A percentile compares a stretch with the other conserved stretches of the same genome.
These are phyloP conservation scores for Drosophila yakuba DNA, from an alignment of 1,140 invertebrate genomes.

Conservation along the genomic window DNA sequence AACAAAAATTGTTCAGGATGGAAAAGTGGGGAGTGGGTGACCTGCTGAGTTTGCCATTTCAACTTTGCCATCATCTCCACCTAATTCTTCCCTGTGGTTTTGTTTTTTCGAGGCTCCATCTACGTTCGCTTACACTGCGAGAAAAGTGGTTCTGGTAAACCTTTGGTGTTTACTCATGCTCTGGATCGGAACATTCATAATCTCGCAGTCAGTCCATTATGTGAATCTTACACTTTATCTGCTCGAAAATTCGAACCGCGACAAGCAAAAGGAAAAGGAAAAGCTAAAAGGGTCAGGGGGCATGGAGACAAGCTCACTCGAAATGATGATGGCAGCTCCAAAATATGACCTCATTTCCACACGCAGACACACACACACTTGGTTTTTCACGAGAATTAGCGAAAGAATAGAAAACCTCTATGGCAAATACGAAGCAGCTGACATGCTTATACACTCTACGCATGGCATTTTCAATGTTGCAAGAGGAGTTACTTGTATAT, in stretches of 20 bases:
- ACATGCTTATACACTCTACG: not conserved
- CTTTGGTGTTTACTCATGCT: too few relatives aligned
- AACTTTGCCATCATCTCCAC: slow-evolving; percentile 30
- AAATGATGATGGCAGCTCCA: slow-evolving; percentile 60
- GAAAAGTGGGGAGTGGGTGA: not conserved
- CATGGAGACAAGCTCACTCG: slow-evolving; percentile 10
- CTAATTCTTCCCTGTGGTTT: slow-evolving; percentile 30
- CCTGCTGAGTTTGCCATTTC: slow-evolving; percentile 30
- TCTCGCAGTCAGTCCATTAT: not conserved
- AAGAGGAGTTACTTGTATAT: not conserved
- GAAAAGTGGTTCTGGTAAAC: not conserved
- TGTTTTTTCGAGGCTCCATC: slow-evolving; percentile 12
- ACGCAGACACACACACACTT: slow-evolving; percentile 28
- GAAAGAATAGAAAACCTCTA: slow-evolving; percentile 3
- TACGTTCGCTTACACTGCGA: not conserved
- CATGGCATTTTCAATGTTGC: not conserved
- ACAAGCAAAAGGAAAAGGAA: slow-evolving; percentile 8
- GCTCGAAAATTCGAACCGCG: slow-evolving; percentile 19
- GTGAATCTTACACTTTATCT: slow-evolving; percentile 41
- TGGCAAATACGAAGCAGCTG: slow-evolving; percentile 9
- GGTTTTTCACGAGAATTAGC: slow-evolving; percentile 33
- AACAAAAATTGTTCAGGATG: not conserved
- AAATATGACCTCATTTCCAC: slow-evolving; percentile 76
- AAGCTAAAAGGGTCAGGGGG: not conserved
- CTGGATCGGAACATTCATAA: too few relatives aligned